Base-by-base conservation (phyloP, 2,113 vertebrate species). In the Clarias gariepinus region DNA sequence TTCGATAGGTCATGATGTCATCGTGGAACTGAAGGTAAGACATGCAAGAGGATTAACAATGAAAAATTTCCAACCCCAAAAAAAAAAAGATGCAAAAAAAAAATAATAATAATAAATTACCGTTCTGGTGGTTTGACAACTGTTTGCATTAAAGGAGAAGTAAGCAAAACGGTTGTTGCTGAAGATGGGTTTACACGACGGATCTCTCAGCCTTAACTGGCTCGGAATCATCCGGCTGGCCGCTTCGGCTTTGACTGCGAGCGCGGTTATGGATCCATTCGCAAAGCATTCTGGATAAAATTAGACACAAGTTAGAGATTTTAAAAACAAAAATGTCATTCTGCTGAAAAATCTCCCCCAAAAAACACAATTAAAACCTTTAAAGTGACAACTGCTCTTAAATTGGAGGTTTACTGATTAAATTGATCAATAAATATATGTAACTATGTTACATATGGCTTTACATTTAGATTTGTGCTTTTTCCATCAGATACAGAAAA, bases 61-160 rank as follows among this genome's bases (percentile, higher is more conserved):
- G 18, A 41, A 0, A 1, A 30, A 41, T 30, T n/a, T n/a, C n/a
- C n/a, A n/a, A n/a, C n/a, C n/a, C n/a, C n/a, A n/a, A 28, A 58
- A 3, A 5, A 58, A 58, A 58, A 58, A n/a, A n/a, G n/a, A n/a
- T n/a, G n/a, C 13, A 18, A 58, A 13, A 13, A 57, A 19, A 36
- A 6, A 33, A 8, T 3, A 83, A 55, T n/a, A n/a, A n/a, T n/a
- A n/a, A n/a, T n/a, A n/a, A n/a, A n/a, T n/a, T n/a, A 95, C 95
- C 2, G 9, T 90, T 92, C 94, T 93, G 0, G 89, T 94, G 7
- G 95, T 96, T 47, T 93, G 93, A 90, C 95, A 96, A 23, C 93
- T 91, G 85, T 91, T 89, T 0, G 87, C 93, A 0, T 52, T 78
- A 69, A 95, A 96, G 0, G 88, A 88, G 89, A 96, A 95, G 7